Evolutionary conservation across 2,888 invertebrate genomes (phyloP).

Genomic region (Pandemis heparana): DNA sequence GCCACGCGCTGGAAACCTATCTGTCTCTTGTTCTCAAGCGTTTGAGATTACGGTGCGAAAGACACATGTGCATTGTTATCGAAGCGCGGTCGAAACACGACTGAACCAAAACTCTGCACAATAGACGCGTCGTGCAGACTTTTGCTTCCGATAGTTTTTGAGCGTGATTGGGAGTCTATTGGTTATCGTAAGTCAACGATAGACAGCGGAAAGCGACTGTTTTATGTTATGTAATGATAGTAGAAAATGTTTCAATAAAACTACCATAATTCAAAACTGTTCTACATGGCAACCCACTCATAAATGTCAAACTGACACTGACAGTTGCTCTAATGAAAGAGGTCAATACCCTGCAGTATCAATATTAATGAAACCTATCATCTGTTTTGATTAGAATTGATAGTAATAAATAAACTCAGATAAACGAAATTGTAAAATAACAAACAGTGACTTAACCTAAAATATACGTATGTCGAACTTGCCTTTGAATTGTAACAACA

Average conservation of each 20-base stretch:
- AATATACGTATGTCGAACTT: neutral
- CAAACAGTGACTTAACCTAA: neutral
- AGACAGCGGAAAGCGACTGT: too few species aligned
- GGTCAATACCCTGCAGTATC: neutral
- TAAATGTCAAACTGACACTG: constrained; percentile 1
- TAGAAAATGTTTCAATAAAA: neutral
- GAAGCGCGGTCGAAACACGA: too few species aligned
- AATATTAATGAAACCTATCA: neutral
- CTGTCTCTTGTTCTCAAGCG: too few species aligned
- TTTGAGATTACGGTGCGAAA: too few species aligned
- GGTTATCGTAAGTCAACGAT: too few species aligned
- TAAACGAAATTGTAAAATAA: neutral
- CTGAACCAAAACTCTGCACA: too few species aligned
- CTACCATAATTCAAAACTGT: neutral
- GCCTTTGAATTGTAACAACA: neutral
- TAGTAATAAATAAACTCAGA: neutral
- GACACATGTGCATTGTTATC: too few species aligned
- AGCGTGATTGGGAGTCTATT: too few species aligned
- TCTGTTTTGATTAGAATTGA: neutral
- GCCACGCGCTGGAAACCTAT: too few species aligned
- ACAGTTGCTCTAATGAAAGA: neutral
- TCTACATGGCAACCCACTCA: neutral
- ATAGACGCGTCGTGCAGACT: too few species aligned
- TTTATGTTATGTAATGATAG: too few species aligned
- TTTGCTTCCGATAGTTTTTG: too few species aligned